Conservation (phyloP, 2,113 vertebrate species). For the Ceyx cyanopectus region DNA sequence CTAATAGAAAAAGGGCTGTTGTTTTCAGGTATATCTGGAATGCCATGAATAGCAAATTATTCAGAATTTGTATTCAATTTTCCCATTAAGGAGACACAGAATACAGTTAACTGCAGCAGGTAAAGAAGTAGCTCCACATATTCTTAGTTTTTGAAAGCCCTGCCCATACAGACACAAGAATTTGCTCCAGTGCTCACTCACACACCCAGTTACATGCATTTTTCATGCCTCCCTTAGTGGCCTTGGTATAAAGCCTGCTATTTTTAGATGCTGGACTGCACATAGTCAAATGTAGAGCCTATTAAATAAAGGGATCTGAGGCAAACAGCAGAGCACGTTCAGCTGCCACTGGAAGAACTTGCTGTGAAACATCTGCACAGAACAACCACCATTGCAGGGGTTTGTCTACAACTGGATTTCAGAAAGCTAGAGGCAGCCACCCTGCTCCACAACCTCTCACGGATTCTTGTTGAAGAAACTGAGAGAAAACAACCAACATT, state of each 20-base stretch:
- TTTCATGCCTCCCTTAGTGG: not conserved
- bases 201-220: not conserved
- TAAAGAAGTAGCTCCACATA: fast-evolving
- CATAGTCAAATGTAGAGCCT: fast-evolving
- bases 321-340: not conserved
- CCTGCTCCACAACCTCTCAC: not conserved
- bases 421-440: not conserved
- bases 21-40: too few relatives aligned
- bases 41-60: too few relatives aligned
- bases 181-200: not conserved
- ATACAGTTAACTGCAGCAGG: too few relatives aligned
- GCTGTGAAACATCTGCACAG: not conserved
- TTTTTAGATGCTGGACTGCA: not conserved
- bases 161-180: not conserved
- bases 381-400: not conserved
- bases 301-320: not conserved
- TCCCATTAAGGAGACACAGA: too few relatives aligned
- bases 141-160: not conserved
- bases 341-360: not conserved
- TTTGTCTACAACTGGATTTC: not conserved
- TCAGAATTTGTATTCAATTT: too few relatives aligned
- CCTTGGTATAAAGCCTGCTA: not conserved
- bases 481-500: not conserved
- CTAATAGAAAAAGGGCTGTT: too few relatives aligned
- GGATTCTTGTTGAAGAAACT: not conserved